Evolutionary conservation across 1,140 invertebrate genomes (phyloP), one percentile per base, ranked within the genome.

Genomic region (Tetramorium simillimum): DNA sequence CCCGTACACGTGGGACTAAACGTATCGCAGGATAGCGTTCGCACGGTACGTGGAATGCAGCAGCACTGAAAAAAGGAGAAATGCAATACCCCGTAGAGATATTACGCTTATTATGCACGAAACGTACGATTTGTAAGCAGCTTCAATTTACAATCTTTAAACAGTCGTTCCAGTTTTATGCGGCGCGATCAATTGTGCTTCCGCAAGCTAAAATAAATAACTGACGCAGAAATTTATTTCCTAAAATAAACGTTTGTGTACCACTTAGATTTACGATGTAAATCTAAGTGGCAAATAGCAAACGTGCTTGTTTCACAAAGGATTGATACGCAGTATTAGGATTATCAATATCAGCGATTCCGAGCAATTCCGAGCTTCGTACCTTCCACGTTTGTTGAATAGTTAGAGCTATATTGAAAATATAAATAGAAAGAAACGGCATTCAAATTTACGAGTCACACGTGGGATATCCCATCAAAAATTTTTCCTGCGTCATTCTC

Each of bases 21-120:
- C 76, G 33, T 78, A 65, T 37, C 40, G 40, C 43, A 65, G 60
- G 18, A 65, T 78, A 49, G 76, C 76, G 76, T 78, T 78, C 60
- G n/a, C 76, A 67, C 18, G 37, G 76, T 78, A 78, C 60, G 75
- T 78, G 76, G 58, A 65, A 65, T 78, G 76, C 76, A 78, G n/a
- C 76, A 65, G 60, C 21, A 46, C 60, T 78, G 76, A 43, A 75
- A 58, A 46, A 60, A 76, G 1, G 21, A 43, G 40, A 46, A 49
- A 78, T 49, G 60, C 49, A 43, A 46, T 77, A 46, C 37, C 16
- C 40, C 3, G 12, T 65, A 46, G 21, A 18, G 43, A 78, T 78
- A 62, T 78, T 46, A 65, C 60, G 40, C 40, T 78, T 65, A 63
- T 78, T 78, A 65, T 65, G 43, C 58, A 33, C 18, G 40, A 46